phyloP scores from a whole-genome alignment of 2,113 vertebrate species.

The Entomyzon cyanotis region DNA sequence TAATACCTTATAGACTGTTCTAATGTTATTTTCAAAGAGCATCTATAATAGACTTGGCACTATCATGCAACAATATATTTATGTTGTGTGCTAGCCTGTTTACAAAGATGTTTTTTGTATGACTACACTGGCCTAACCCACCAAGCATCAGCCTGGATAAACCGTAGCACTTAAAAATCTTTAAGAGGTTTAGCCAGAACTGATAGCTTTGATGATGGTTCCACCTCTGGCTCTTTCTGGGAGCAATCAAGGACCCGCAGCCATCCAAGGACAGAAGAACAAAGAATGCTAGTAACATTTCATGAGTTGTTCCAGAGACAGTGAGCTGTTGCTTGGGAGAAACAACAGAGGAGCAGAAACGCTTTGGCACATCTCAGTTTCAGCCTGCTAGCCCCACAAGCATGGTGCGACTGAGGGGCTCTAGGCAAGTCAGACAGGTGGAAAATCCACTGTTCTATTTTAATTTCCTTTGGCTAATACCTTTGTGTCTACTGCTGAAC shows the following conservation, averaged over 20 bases:
- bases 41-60: not conserved
- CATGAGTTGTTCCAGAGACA: not conserved
- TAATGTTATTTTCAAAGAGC: not conserved
- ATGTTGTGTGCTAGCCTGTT: constrained; percentile 26
- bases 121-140: constrained; percentile 10
- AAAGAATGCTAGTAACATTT: not conserved
- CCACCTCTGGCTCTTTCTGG: constrained; percentile 32
- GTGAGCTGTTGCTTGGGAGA: not conserved
- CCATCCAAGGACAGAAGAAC: constrained; percentile 29
- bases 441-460: not conserved
- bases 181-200: constrained; percentile 33
- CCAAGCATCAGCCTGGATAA: not conserved
- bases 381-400: not conserved
- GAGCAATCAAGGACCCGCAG: not conserved
- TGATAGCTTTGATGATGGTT: constrained; percentile 53
- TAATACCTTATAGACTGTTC: not conserved
- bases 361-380: not conserved
- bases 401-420: not conserved
- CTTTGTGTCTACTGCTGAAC: not conserved
- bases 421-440: not conserved
- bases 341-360: not conserved
- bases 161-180: not conserved
- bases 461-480: not conserved
- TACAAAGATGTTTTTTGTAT: constrained; percentile 37
- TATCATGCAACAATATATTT: not conserved